phyloP scores from a whole-genome alignment of 2,888 invertebrate species.

The Cryptosula pallasiana region DNA sequence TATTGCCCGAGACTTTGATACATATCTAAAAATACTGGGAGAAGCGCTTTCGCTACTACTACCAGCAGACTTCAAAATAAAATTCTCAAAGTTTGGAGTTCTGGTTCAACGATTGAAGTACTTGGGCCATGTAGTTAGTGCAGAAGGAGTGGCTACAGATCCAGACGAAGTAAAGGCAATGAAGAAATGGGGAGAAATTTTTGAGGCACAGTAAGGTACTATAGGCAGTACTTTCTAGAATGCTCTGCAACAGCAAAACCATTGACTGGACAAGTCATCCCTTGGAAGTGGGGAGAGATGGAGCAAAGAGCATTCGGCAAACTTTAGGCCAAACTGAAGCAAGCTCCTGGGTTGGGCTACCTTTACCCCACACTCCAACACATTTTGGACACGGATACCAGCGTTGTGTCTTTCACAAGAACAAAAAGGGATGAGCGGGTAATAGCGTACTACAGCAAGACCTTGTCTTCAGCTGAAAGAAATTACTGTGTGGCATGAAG shows the following conservation, averaged over 20 bases:
- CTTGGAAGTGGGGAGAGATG: neutral
- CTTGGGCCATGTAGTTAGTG: too few species aligned
- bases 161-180: too few species aligned
- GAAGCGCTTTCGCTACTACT: conserved; percentile 29
- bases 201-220: neutral
- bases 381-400: too few species aligned
- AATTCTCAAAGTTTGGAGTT: conserved; percentile 31
- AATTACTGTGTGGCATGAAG: too few species aligned
- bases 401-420: neutral
- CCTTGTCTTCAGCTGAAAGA: too few species aligned
- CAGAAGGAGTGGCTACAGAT: too few species aligned
- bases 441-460: too few species aligned
- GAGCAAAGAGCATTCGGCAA: neutral
- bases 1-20: conserved; percentile 27
- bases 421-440: neutral
- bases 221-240: conserved; percentile 9
- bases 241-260: conserved; percentile 23
- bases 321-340: neutral
- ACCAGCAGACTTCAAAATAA: conserved; percentile 34
- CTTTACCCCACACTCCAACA: neutral
- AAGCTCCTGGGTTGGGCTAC: neutral
- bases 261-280: conserved; percentile 1
- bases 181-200: conserved; percentile 16
- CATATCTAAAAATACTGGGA: conserved; percentile 26
- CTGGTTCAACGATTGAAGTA: conserved; percentile 19